These are phyloP conservation scores for Echinarachnius parma DNA, from an alignment of 53 echinoderm and acorn worm species.

Conservation along the genomic window DNA sequence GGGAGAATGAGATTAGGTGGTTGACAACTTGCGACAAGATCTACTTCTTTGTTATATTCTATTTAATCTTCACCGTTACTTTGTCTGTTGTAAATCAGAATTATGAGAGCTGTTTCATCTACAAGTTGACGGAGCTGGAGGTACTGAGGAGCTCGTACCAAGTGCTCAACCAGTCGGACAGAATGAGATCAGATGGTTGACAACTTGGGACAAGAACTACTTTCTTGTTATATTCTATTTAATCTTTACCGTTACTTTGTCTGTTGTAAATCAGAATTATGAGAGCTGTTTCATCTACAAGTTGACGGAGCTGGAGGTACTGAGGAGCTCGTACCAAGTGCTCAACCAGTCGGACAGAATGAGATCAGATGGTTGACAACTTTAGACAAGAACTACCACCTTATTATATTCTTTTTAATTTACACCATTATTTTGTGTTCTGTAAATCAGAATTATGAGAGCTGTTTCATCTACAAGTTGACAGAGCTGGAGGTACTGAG, in stretches of 20 bases:
- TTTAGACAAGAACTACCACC: constrained; percentile 1
- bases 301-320: constrained; percentile 1
- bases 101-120: constrained; percentile 50
- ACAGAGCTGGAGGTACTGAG: not conserved
- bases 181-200: constrained; percentile 25
- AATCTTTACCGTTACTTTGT: too few relatives aligned
- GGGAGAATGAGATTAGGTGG: too few relatives aligned
- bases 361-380: constrained; percentile 21
- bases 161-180: constrained; percentile 24
- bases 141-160: constrained; percentile 2
- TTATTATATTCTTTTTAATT: too few relatives aligned
- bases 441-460: constrained; percentile 56
- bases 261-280: too few relatives aligned
- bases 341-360: constrained; percentile 26
- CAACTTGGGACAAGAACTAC: constrained; percentile 20
- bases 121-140: not conserved
- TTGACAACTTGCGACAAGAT: too few relatives aligned
- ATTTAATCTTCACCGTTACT: too few relatives aligned
- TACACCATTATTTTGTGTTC: too few relatives aligned
- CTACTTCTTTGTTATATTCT: too few relatives aligned
- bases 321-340: constrained; percentile 3
- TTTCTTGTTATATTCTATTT: too few relatives aligned
- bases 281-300: constrained; percentile 42
- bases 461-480: constrained; percentile 40
- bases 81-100: too few relatives aligned